phyloP scores from a whole-genome alignment of 2,113 vertebrate species.

The Calypte anna region DNA sequence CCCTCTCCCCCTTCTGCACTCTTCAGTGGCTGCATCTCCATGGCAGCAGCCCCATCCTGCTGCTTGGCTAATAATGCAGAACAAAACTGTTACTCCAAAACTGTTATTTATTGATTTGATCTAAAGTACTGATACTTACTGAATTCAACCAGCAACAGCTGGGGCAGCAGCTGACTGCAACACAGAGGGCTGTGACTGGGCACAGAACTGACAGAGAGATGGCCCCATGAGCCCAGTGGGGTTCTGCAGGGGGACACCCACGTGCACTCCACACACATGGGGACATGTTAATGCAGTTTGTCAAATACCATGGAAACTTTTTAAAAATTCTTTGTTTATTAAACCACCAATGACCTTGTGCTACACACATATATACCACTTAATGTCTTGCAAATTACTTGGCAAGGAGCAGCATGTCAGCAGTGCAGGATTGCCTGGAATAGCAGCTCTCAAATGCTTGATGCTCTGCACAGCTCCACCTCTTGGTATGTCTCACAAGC shows the following conservation, averaged over 20 bases:
- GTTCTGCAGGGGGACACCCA: background rate
- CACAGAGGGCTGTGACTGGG: too few species aligned
- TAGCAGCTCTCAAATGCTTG: background rate
- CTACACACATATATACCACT: background rate
- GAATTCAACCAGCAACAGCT: background rate
- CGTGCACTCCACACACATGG: accelerated
- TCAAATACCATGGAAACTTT: background rate
- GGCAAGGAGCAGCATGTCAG: background rate
- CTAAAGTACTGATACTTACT: background rate
- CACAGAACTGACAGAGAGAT: background rate
- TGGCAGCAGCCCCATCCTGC: conserved; percentile 95
- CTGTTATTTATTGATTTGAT: background rate
- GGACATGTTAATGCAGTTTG: background rate
- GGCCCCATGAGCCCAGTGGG: accelerated
- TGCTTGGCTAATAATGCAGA: conserved; percentile 89
- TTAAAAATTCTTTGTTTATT: background rate
- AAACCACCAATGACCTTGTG: background rate
- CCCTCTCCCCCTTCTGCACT: conserved; percentile 94
- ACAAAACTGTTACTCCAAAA: conserved; percentile 13
- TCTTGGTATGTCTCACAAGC: background rate
- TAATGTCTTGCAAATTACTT: background rate
- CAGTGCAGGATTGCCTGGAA: background rate
- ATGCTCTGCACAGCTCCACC: accelerated
- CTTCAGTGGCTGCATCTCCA: conserved; percentile 99
- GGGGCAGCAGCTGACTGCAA: background rate